Conservation (phyloP, 1,140 invertebrate species). For the Brachionus plicatilis region DNA sequence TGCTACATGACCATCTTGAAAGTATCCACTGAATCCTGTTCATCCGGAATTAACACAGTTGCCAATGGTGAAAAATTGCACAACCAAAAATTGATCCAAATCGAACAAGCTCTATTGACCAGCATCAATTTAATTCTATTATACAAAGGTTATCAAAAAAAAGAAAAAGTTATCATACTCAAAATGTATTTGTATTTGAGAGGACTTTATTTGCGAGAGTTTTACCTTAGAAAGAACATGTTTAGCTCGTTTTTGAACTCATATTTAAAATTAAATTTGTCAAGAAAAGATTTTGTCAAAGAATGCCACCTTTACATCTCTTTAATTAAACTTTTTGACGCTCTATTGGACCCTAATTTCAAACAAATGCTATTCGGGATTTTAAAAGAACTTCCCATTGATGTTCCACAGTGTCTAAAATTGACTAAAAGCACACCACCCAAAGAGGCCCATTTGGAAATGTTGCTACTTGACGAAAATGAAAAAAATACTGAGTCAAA, state of each 20-base stretch:
- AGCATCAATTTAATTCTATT: conserved; percentile 7
- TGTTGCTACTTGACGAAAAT: background rate
- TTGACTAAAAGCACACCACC: background rate
- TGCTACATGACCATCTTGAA: background rate
- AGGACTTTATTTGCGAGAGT: conserved; percentile 1
- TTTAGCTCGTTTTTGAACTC: conserved; percentile 15
- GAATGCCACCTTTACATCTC: background rate
- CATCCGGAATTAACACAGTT: background rate
- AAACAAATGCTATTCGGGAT: background rate
- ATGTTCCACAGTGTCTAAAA: background rate
- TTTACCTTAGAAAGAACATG: conserved; percentile 12
- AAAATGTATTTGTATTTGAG: conserved; percentile 36
- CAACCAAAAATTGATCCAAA: conserved; percentile 21
- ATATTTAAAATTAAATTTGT: conserved; percentile 18
- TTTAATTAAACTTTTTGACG: background rate
- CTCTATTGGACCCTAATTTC: background rate
- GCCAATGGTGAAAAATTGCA: conserved; percentile 22
- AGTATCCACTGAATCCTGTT: background rate
- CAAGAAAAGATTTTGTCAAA: conserved; percentile 18
- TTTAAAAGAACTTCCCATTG: background rate
- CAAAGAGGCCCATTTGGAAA: background rate
- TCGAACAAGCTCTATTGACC: conserved; percentile 2
- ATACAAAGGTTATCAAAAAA: conserved; percentile 17
- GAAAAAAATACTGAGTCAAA: background rate
- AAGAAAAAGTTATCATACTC: background rate